phyloP scores from a whole-genome alignment of 2,888 invertebrate genomes.

The Lysandra bellargus region DNA sequence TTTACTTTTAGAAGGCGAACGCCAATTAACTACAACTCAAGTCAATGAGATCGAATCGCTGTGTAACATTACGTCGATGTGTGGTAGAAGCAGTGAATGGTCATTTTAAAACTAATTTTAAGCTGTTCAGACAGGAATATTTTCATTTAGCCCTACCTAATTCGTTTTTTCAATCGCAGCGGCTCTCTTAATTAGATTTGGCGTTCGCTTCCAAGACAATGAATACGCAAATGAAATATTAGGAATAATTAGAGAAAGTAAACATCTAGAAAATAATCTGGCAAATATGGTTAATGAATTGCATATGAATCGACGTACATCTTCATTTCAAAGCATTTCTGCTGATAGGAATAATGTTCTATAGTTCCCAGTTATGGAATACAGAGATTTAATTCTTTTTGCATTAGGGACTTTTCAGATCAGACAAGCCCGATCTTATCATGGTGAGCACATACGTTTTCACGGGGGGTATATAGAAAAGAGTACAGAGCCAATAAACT shows the following conservation, averaged over 20 bases:
- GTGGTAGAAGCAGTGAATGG: conserved; percentile 10
- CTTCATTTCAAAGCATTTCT: conserved; percentile 7
- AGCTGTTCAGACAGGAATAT: conserved; percentile 18
- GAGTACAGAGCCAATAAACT: neutral
- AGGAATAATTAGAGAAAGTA: too few species aligned
- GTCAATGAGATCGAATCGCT: conserved; percentile 28
- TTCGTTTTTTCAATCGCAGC: neutral
- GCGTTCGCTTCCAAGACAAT: too few species aligned
- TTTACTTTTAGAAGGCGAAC: too few species aligned
- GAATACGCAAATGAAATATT: too few species aligned
- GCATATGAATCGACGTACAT: too few species aligned
- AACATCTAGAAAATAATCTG: too few species aligned
- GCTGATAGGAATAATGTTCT: neutral
- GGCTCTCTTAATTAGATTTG: neutral
- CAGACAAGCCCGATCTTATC: neutral
- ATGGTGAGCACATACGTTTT: neutral
- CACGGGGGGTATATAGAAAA: neutral
- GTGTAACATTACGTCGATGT: conserved; percentile 22
- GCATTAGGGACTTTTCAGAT: neutral
- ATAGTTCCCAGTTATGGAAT: neutral
- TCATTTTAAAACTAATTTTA: neutral
- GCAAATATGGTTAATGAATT: too few species aligned
- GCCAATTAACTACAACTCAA: conserved; percentile 20
- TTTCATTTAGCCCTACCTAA: conserved; percentile 9
- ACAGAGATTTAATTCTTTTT: neutral